phyloP scores from a whole-genome alignment of 2,888 invertebrate genomes.

The Schizotus pectinicornis region DNA sequence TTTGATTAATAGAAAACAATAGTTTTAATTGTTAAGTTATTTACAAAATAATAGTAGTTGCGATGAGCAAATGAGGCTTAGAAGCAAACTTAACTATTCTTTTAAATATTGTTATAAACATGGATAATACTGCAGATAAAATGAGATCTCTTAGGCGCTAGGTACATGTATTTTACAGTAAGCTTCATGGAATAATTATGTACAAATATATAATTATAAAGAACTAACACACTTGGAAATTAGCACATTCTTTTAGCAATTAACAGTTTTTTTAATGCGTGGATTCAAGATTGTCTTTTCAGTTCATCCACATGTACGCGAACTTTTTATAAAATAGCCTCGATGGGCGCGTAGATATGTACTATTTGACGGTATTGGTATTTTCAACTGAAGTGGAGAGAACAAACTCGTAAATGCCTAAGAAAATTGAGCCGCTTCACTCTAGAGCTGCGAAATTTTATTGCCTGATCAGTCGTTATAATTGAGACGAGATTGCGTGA shows the following conservation, averaged over 20 bases:
- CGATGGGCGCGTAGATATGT: constrained; percentile 35
- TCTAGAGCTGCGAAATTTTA: no score
- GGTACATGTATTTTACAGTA: constrained; percentile 41
- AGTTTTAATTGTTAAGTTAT: constrained; percentile 27
- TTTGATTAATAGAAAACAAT: constrained; percentile 30
- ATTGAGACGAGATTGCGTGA: no score
- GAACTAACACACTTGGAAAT: constrained; percentile 34
- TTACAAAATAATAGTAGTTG: constrained; percentile 26
- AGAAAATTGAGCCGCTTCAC: no score
- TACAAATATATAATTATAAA: constrained; percentile 38
- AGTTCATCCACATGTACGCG: constrained; percentile 34
- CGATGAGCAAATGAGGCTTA: constrained; percentile 15
- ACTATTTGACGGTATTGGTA: constrained; percentile 34
- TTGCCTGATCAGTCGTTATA: no score
- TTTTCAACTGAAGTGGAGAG: constrained; percentile 1
- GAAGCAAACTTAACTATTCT: constrained; percentile 12
- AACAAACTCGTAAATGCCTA: no score
- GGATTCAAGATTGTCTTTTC: constrained; percentile 36
- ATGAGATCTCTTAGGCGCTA: constrained; percentile 31
- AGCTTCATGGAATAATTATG: constrained; percentile 37
- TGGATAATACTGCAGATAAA: constrained; percentile 28
- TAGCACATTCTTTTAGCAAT: constrained; percentile 31
- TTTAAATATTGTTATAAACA: constrained; percentile 22
- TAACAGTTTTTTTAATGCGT: constrained; percentile 26
- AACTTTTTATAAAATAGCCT: constrained; percentile 26